Evolutionary conservation across 2,888 invertebrate species (phyloP).

Genomic region (Gibbula magus): DNA sequence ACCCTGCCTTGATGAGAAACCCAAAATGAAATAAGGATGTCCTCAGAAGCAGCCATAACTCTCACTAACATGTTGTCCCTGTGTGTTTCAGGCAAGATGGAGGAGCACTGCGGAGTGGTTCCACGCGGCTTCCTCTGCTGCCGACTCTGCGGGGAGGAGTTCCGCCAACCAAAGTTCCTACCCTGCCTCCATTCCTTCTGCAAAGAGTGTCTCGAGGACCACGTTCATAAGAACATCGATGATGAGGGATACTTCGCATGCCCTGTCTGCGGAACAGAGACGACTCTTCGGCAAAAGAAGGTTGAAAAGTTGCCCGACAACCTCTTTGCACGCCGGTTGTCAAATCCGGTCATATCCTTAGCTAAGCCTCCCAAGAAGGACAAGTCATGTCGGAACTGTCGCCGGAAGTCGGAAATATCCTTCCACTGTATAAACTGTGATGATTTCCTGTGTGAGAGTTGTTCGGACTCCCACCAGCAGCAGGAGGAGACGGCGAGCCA

Average conservation of each 20-base stretch:
- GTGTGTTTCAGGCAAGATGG: slow-evolving; percentile 35
- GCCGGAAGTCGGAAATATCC: slow-evolving; percentile 41
- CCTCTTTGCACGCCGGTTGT: slow-evolving; percentile 58
- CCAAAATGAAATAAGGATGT: too few relatives aligned
- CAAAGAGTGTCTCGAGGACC: slow-evolving; percentile 34
- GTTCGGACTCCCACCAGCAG: slow-evolving; percentile 51
- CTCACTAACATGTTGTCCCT: too few relatives aligned
- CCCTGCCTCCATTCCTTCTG: slow-evolving; percentile 61
- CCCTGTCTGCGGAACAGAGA: slow-evolving; percentile 60
- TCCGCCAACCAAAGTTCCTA: slow-evolving; percentile 60
- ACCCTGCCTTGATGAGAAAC: too few relatives aligned
- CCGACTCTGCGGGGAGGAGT: slow-evolving; percentile 64
- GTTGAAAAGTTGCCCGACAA: slow-evolving; percentile 54
- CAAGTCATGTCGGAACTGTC: slow-evolving; percentile 42
- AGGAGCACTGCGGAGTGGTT: slow-evolving; percentile 60
- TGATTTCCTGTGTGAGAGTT: slow-evolving; percentile 58
- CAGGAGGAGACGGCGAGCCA: slow-evolving; percentile 60
- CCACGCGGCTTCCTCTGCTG: slow-evolving; percentile 65
- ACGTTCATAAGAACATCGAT: slow-evolving; percentile 41
- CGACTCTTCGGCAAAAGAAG: slow-evolving; percentile 38
- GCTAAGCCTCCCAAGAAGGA: slow-evolving; percentile 39
- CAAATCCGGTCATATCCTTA: slow-evolving; percentile 41
- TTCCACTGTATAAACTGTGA: slow-evolving; percentile 62
- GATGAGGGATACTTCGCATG: slow-evolving; percentile 52
- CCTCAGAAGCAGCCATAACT: too few relatives aligned